Evolutionary conservation across 1,140 invertebrate genomes (phyloP).

Genomic region (Mylabris phalerata): DNA sequence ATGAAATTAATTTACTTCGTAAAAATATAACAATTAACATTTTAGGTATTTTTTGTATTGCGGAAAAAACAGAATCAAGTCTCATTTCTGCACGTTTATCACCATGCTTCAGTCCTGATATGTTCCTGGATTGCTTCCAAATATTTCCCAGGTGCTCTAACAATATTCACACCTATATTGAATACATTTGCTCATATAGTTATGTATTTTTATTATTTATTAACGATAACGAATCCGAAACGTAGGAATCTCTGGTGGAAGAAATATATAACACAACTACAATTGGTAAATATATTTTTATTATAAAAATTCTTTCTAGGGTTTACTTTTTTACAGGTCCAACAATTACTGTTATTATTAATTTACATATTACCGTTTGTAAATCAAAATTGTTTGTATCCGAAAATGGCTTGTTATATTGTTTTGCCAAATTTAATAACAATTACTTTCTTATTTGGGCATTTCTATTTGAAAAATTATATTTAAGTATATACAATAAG

Average conservation of each 20-base stretch:
- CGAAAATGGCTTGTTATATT: background rate
- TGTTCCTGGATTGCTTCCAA: slow-evolving; percentile 57
- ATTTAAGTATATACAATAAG: too few species aligned
- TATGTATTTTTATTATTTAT: slow-evolving; percentile 78
- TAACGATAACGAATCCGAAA: slow-evolving; percentile 54
- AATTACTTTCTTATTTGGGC: too few species aligned
- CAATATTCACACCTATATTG: slow-evolving; percentile 53
- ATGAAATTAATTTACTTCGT: background rate
- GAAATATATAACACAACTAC: slow-evolving; percentile 63
- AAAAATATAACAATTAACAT: slow-evolving; percentile 8
- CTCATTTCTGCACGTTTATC: slow-evolving; percentile 81
- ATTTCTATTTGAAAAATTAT: too few species aligned
- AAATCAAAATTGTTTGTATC: background rate
- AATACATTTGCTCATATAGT: slow-evolving; percentile 70
- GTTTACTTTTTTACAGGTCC: background rate
- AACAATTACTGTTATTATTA: background rate
- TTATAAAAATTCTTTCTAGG: too few species aligned
- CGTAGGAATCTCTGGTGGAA: slow-evolving; percentile 63
- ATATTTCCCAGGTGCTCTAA: slow-evolving; percentile 57
- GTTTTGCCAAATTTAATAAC: too few species aligned
- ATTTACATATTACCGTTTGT: background rate
- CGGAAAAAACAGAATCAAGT: slow-evolving; percentile 80
- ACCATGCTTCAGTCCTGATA: slow-evolving; percentile 71
- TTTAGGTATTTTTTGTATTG: slow-evolving; percentile 77
- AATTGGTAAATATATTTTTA: background rate